Base-by-base conservation (phyloP, 2,888 invertebrate genomes). In the Drosophila sordidula region DNA sequence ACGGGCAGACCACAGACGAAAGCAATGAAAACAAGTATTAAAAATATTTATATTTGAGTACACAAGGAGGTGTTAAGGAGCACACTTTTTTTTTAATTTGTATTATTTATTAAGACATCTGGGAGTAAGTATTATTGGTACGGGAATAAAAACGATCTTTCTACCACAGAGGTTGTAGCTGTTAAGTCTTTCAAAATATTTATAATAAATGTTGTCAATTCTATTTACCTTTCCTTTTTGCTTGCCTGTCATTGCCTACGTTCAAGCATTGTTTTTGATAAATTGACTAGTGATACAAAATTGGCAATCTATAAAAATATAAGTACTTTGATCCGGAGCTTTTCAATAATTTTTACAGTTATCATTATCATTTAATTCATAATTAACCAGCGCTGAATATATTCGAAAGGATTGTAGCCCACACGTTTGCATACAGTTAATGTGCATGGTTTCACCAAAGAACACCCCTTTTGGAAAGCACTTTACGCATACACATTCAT, bases 401-500 rank as follows among this genome's bases (percentile, higher is more conserved):
- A 52, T 54, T 22, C 4, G 38, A 12, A 34, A n/a, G 34, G 9
- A 58, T 39, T 56, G 42, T 38, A 39, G 38, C 47, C 64, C 26
- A 42, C 12, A 41, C 26, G 22, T 26, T 32, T 12, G 44, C 38
- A 57, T 42, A 50, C 34, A 51, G 25, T 29, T 29, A 9, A 34
- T 32, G 11, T 5, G 25, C 32, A 52, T 36, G 25, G 41, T 52
- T 46, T 65, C 29, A 11, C 14, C 38, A 16, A 34, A 55, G 41
- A 54, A 54, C 52, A 55, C 49, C 59, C 49, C 75, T 66, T 72
- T 77, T 77, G 68, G 75, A 77, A 75, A 75, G 75, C 73, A 59
- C 50, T 52, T 77, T 50, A 63, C 66, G 66, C 67, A 78, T 75
- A 75, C 78, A 78, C 67, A 77, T 78, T 70, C 64, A 71, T 58